phyloP scores from a whole-genome alignment of 2,888 invertebrate species.

The Parnassius mnemosyne region DNA sequence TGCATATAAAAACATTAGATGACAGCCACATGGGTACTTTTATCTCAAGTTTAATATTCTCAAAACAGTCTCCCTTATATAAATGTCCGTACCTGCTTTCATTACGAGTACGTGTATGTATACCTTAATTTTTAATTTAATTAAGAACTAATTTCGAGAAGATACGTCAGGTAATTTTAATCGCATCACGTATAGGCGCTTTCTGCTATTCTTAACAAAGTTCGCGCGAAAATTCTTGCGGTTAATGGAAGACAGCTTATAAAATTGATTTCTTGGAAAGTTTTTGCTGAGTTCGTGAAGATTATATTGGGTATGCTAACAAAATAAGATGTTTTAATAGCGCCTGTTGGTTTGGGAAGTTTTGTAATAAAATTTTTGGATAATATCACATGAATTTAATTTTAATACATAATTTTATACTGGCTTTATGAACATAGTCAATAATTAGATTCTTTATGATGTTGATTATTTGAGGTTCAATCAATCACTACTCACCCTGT shows the following conservation, averaged over 20 bases:
- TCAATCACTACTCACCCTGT: too few relatives aligned
- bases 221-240: conserved; percentile 12
- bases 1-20: too few relatives aligned
- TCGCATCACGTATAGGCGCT: conserved; percentile 1
- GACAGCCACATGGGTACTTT: too few relatives aligned
- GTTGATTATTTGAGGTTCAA: too few relatives aligned
- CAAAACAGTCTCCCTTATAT: too few relatives aligned
- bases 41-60: too few relatives aligned
- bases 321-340: neutral
- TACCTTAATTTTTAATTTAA: conserved; percentile 10
- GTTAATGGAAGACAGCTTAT: conserved; percentile 11
- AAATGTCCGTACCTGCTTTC: too few relatives aligned
- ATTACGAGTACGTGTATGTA: neutral
- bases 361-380: too few relatives aligned
- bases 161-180: conserved; percentile 5
- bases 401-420: too few relatives aligned
- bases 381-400: too few relatives aligned
- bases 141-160: conserved; percentile 14
- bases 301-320: conserved; percentile 13
- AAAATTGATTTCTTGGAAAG: conserved; percentile 20
- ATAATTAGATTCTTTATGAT: too few relatives aligned
- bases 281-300: conserved; percentile 10
- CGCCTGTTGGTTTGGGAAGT: neutral
- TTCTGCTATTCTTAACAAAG: conserved; percentile 5
- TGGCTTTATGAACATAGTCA: too few relatives aligned